Base-by-base conservation (phyloP, 2,113 vertebrate genomes). In the Elanus axillaris region DNA sequence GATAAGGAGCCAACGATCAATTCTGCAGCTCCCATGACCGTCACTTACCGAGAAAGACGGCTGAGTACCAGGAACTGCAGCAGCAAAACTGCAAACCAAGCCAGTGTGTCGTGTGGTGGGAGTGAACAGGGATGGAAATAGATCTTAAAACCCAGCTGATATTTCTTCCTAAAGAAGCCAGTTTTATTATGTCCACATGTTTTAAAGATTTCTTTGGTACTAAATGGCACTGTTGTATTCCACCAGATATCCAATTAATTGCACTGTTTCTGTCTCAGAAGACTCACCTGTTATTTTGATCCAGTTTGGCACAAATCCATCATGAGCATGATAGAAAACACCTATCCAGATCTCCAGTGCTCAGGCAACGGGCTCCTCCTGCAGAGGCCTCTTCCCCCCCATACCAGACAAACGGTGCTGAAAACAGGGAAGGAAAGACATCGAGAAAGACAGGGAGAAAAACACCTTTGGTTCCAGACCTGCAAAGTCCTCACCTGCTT, bases 381-480 rank as follows among this genome's bases (percentile, higher is more conserved):
- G 13, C 36, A n/a, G 58, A 31, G 8, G 43, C 11, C 9, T 88
- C 36, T 76, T 71, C 23, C 20, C 18, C 18, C 7, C 38, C 1
- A 1, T 64, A 52, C 13, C 58, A 52, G 58, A 59, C 32, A 83
- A 77, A n/a, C 2, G 1, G 29, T 59, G 38, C 43, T 66, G 38
- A 34, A 40, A 59, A 59, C 17, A 20, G 25, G 31, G n/a, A 77
- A 66, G 21, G 3, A 45, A 59, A 93, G 8, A 15, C 42, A 7
- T 10, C 47, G 9, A 36, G 62, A 50, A 63, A 42, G 36, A n/a
- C 7, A 43, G 11, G 27, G 15, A 56, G 22, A 42, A 83, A 76
- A 43, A 3, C 25, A 8, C 20, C 13, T 11, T 45, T 0, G 0
- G n/a, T 45, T 25, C 17, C 45, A 19, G 13, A 83, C n/a, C 25